Percentiles rank a stretch among this genome's conserved stretches.
Conservation (phyloP, 1,140 invertebrate species). For the Drosophila subpulchrella region DNA sequence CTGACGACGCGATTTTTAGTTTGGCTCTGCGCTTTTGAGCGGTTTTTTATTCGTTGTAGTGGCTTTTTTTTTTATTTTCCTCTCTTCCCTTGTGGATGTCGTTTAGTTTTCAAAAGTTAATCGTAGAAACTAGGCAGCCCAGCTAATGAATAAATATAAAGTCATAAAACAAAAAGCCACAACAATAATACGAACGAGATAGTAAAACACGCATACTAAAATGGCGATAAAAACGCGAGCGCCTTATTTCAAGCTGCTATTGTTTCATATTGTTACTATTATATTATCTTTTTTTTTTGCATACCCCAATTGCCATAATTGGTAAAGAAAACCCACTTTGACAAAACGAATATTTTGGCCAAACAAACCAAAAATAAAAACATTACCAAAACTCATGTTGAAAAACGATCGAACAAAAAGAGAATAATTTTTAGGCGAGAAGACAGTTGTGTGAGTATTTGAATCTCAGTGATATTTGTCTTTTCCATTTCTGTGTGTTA, state of each 20-base stretch:
- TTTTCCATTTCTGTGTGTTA: conserved; percentile 25
- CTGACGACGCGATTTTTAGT: conserved; percentile 44
- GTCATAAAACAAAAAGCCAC: conserved; percentile 60
- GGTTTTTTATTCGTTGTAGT: conserved; percentile 1
- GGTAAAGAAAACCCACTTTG: conserved; percentile 25
- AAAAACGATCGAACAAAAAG: conserved; percentile 22
- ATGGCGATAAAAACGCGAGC: conserved; percentile 33
- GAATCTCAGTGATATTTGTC: conserved; percentile 34
- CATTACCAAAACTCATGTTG: not conserved
- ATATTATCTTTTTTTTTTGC: conserved; percentile 6
- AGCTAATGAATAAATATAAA: conserved; percentile 79
- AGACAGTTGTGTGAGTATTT: conserved; percentile 70
- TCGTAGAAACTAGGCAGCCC: conserved; percentile 52
- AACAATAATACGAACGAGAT: conserved; percentile 35
- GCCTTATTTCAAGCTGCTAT: conserved; percentile 12
- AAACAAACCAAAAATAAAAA: conserved; percentile 9
- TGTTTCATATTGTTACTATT: not conserved
- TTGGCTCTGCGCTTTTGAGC: conserved; percentile 28
- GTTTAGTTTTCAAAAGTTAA: conserved; percentile 51
- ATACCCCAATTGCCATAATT: conserved; percentile 8
- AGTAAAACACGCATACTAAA: conserved; percentile 34
- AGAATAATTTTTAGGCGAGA: conserved; percentile 18
- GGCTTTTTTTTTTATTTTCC: not conserved
- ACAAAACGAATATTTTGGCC: conserved; percentile 13
- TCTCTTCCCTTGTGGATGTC: conserved; percentile 5